Conservation (phyloP, 2,797 vertebrate genomes). For the Psittacula derbiana region DNA sequence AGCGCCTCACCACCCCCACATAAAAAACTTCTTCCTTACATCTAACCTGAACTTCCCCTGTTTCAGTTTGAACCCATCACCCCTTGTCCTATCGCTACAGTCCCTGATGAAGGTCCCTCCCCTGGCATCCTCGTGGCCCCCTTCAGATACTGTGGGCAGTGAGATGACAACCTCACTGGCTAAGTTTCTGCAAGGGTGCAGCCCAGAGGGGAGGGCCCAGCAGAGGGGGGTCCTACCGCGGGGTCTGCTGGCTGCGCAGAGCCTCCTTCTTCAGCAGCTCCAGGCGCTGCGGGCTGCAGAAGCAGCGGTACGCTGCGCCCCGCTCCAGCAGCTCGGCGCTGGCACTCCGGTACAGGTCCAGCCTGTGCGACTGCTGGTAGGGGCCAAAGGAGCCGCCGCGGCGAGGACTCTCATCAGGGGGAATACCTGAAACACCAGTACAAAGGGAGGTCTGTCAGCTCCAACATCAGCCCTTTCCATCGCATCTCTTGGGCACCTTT, state of each 20-base stretch:
- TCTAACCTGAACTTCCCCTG: neutral
- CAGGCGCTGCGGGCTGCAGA: conserved; percentile 87
- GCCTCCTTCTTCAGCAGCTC: conserved; percentile 90
- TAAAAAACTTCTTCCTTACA: neutral
- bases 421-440: conserved; percentile 75
- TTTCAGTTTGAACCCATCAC: neutral
- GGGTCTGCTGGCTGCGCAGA: conserved; percentile 81
- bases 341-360: conserved; percentile 80
- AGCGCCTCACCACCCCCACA: neutral
- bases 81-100: neutral
- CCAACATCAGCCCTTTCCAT: neutral
- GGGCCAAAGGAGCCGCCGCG: conserved; percentile 82
- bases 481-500: accelerated
- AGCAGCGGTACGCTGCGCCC: conserved; percentile 87
- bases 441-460: accelerated
- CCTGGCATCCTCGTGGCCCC: neutral
- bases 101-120: neutral
- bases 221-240: conserved; percentile 74
- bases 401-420: conserved; percentile 90
- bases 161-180: neutral
- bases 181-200: accelerated
- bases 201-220: too few species aligned
- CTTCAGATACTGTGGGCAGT: accelerated
- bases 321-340: conserved; percentile 74
- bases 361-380: conserved; percentile 87